These are phyloP conservation scores for Pavo muticus DNA, from an alignment of 2,113 vertebrate genomes.

Conservation along the genomic window DNA sequence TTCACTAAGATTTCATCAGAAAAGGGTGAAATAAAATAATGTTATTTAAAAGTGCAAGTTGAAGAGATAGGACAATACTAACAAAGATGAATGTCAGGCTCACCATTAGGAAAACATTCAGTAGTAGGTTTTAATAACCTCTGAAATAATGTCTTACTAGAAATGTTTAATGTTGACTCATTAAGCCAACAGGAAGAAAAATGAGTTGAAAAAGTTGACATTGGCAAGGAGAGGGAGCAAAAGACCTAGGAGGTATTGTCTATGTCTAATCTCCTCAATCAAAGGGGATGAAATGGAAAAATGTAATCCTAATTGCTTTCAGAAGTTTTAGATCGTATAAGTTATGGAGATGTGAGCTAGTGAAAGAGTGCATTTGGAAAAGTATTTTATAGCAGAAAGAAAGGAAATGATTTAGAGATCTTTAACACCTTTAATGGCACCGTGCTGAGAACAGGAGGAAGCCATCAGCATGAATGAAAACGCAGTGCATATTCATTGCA, in stretches of 20 bases:
- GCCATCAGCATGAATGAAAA: neutral
- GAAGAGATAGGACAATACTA: neutral
- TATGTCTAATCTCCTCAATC: conserved; percentile 1
- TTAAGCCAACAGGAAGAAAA: neutral
- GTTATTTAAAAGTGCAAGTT: neutral
- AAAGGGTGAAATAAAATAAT: neutral
- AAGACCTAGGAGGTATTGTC: neutral
- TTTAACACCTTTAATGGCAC: conserved; percentile 19
- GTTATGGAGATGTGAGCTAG: neutral
- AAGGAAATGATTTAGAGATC: conserved; percentile 10
- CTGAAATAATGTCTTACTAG: neutral
- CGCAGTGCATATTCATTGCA: accelerated
- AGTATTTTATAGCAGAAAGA: conserved; percentile 5
- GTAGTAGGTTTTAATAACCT: neutral
- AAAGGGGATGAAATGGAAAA: conserved; percentile 7
- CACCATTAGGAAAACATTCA: neutral
- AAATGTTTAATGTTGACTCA: neutral
- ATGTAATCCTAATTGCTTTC: conserved; percentile 1
- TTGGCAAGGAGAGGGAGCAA: neutral
- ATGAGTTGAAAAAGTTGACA: neutral
- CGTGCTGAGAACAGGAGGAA: neutral
- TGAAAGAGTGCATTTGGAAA: neutral
- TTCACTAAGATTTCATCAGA: neutral
- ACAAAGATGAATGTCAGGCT: neutral
- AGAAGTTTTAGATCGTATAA: neutral